phyloP scores from a whole-genome alignment of 37 sponge, comb jelly and placozoan genomes.

The Chondrosia reniformis region DNA sequence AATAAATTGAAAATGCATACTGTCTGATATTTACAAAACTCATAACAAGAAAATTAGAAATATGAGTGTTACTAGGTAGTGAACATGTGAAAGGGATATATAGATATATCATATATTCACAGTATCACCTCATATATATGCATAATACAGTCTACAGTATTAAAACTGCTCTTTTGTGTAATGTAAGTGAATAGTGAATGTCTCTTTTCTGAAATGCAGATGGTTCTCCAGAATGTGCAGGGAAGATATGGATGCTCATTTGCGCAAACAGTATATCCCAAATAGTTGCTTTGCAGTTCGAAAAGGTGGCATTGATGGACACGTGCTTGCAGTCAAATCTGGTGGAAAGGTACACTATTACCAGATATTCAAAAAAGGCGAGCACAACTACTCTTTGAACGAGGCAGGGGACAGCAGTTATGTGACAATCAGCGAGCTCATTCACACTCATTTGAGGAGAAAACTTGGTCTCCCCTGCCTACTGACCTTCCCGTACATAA shows the following conservation, averaged over 20 bases:
- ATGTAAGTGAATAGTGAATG: background rate
- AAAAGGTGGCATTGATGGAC: background rate
- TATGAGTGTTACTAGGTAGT: too few relatives aligned
- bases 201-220: background rate
- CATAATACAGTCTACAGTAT: background rate
- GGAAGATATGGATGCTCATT: background rate
- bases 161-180: background rate
- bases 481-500: slow-evolving; percentile 2
- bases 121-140: background rate
- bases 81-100: too few relatives aligned
- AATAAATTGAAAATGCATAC: too few relatives aligned
- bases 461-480: background rate
- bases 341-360: background rate
- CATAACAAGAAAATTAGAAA: too few relatives aligned
- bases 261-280: background rate
- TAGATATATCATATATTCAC: background rate
- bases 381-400: slow-evolving; percentile 1
- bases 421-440: slow-evolving; percentile 19
- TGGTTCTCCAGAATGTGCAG: slow-evolving; percentile 7
- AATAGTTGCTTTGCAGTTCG: background rate
- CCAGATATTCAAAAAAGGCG: background rate
- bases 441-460: background rate
- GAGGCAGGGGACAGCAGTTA: background rate
- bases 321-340: background rate
- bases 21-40: too few relatives aligned